Conservation (phyloP, 2,888 invertebrate species). For the Noctua pronuba region DNA sequence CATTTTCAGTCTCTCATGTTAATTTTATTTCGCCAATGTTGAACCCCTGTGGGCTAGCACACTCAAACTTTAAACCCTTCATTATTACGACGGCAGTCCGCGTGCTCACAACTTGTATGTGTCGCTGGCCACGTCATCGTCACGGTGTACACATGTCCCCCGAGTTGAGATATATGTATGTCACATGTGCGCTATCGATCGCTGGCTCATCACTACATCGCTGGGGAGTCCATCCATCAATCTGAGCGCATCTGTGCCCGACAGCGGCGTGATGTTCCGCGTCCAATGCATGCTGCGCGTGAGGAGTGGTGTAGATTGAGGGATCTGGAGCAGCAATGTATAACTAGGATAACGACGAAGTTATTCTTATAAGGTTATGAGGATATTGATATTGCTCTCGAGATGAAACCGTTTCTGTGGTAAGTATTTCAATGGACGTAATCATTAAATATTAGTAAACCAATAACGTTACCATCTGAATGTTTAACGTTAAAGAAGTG, state of each 20-base stretch:
- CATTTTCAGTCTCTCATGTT: background rate
- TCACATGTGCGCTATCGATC: constrained; percentile 27
- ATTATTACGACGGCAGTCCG: background rate
- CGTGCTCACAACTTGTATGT: background rate
- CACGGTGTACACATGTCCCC: background rate
- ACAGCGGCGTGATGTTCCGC: background rate
- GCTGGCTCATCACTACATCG: constrained; percentile 20
- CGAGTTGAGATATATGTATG: background rate
- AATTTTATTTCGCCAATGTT: background rate
- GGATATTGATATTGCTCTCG: too few relatives aligned
- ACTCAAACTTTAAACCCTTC: background rate
- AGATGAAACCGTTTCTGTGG: background rate
- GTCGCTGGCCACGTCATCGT: too few relatives aligned
- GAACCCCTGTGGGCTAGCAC: background rate
- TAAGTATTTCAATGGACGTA: background rate
- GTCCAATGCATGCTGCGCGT: background rate
- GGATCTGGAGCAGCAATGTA: background rate
- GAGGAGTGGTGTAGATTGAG: background rate
- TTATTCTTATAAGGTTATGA: background rate
- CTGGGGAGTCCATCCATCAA: constrained; percentile 29
- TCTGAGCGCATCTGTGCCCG: constrained; percentile 7
- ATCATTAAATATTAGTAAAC: constrained; percentile 4
- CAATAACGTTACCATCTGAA: constrained; percentile 25
- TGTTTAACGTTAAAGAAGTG: constrained; percentile 16
- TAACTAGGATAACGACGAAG: background rate